A percentile compares a stretch with the other conserved stretches of the same genome.
Evolutionary conservation across 2,797 vertebrate genomes (phyloP).

Genomic region (Enteromius unitaeniatus): DNA sequence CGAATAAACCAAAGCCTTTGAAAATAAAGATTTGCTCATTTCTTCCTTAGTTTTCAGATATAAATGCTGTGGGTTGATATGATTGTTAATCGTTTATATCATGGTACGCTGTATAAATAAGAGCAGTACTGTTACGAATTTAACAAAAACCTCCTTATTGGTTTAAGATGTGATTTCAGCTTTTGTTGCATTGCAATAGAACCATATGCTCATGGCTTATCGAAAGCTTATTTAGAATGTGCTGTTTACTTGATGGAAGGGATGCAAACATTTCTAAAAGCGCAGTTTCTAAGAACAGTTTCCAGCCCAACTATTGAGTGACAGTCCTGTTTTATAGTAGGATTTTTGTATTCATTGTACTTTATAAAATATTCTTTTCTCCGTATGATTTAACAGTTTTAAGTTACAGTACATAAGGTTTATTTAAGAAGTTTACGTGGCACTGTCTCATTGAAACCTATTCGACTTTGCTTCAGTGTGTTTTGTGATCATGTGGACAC

Average conservation of each 20-base stretch:
- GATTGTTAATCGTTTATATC: constrained; percentile 51
- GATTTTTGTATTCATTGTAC: constrained; percentile 20
- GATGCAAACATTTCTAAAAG: constrained; percentile 12
- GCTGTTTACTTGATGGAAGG: constrained; percentile 41
- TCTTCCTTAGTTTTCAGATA: constrained; percentile 53
- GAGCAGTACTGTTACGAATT: constrained; percentile 1
- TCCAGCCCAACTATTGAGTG: not conserved
- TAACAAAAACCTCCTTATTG: not conserved
- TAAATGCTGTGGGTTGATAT: constrained; percentile 60
- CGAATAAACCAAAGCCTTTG: constrained; percentile 64
- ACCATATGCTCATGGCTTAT: constrained; percentile 1
- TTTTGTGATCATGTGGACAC: not conserved
- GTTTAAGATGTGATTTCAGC: constrained; percentile 52
- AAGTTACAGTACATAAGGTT: not conserved
- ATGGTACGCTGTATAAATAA: not conserved
- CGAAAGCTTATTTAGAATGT: constrained; percentile 49
- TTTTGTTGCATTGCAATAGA: not conserved
- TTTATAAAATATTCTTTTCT: constrained; percentile 2
- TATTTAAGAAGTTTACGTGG: constrained; percentile 18
- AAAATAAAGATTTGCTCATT: constrained; percentile 28
- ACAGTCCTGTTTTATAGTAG: constrained; percentile 5
- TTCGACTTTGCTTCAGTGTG: not conserved
- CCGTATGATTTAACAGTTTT: not conserved
- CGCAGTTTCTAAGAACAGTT: not conserved
- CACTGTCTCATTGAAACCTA: not conserved